Percentiles rank a stretch among this genome's conserved stretches.
Conservation (phyloP, 2,888 invertebrate species). For the Pterobdella sp. region DNA sequence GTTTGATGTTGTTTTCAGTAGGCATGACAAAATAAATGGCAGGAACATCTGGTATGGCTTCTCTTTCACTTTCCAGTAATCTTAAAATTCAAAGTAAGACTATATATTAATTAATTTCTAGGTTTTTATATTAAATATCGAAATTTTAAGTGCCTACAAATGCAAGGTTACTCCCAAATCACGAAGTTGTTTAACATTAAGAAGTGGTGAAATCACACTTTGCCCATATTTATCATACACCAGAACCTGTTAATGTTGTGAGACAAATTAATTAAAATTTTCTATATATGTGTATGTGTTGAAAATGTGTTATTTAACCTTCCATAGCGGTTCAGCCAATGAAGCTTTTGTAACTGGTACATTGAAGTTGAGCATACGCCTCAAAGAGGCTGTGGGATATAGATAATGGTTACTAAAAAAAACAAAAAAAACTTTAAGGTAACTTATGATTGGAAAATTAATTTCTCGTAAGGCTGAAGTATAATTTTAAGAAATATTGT, state of each 20-base stretch:
- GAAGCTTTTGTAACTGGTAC: constrained; percentile 67
- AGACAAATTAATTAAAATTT: neutral
- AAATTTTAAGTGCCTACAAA: constrained; percentile 60
- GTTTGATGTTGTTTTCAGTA: constrained; percentile 84
- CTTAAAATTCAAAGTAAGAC: constrained; percentile 38
- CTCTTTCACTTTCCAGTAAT: constrained; percentile 53
- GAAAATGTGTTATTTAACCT: constrained; percentile 38
- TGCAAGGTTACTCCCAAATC: constrained; percentile 94
- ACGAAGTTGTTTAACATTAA: constrained; percentile 87
- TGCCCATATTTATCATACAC: constrained; percentile 93
- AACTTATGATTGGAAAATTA: constrained; percentile 7
- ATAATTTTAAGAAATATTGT: no score
- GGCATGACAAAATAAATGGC: constrained; percentile 96
- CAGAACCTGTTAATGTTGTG: constrained; percentile 60
- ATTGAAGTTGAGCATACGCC: constrained; percentile 91
- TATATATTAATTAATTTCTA: neutral
- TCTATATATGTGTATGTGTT: neutral
- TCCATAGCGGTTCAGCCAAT: constrained; percentile 84
- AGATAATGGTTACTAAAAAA: constrained; percentile 5
- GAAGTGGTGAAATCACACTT: constrained; percentile 91
- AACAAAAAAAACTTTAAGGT: constrained; percentile 2
- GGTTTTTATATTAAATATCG: no score
- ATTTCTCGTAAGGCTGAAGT: neutral
- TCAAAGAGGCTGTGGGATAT: constrained; percentile 63
- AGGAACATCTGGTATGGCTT: constrained; percentile 89